Base-by-base conservation (phyloP, 1,140 invertebrate species). In the Drosophila azteca region DNA sequence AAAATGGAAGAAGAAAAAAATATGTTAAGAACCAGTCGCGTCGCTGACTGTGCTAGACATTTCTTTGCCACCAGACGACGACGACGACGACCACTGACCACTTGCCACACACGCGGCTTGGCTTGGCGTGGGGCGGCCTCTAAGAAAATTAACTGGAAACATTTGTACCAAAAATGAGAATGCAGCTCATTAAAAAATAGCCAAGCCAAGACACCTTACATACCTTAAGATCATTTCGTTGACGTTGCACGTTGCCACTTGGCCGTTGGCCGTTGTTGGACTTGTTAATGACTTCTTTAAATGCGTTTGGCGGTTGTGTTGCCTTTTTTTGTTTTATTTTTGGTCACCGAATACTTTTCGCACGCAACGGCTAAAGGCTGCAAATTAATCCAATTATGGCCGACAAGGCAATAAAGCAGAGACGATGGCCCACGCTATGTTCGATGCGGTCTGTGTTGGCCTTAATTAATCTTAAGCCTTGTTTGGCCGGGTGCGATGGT, bases 191-290 rank as follows among this genome's bases (percentile, higher is more conserved):
- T 81, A 82, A 63, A 39, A 82, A 83, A 84, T 75, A 82, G 41
- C 48, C 61, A 67, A 46, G 35, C 11, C 11, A 13, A 39, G 35
- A 39, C 35, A 39, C 35, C 41, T 39, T 50, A 82, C 83, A 73
- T 83, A 88, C 83, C 83, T 88, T 83, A 88, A 79, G 81, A 88
- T 88, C 83, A 88, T 88, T 73, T 88, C 88, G 71, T 88, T 77
- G 84, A 79, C 76, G 79, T 77, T 88, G 79, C 59, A 79, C 79
- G 79, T 88, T 69, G 61, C 57, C 49, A 80, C 73, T 85, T 85
- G 81, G 45, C 52, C 71, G 79, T 72, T 76, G 64, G 52, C 69
- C 62, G 83, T 58, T 41, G 46, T 66, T 39, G 11, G 35, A 39
- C 35, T 39, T 72, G 67, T 67, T 83, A 87, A 87, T 87, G 83